Conservation (phyloP, 2,797 vertebrate species). For the Clarias pachynema region DNA sequence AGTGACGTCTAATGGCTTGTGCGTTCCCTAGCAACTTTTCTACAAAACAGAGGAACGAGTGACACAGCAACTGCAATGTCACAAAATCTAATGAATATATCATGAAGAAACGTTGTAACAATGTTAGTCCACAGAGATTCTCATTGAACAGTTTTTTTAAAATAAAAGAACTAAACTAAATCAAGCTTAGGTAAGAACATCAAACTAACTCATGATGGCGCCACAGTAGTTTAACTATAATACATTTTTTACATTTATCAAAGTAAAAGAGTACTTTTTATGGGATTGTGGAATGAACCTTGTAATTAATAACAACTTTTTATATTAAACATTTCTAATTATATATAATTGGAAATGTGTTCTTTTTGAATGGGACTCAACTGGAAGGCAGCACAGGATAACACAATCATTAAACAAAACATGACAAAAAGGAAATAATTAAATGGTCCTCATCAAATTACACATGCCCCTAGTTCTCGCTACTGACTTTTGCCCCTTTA, state of each 20-base stretch:
- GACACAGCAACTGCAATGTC: neutral
- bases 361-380: no score
- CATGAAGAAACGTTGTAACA: neutral
- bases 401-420: no score
- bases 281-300: neutral
- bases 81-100: neutral
- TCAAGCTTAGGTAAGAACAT: neutral
- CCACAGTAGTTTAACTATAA: neutral
- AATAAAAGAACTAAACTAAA: neutral
- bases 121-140: neutral
- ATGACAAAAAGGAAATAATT: no score
- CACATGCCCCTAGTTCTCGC: no score
- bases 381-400: no score
- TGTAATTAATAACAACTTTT: neutral
- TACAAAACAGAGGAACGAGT: slow-evolving; percentile 28
- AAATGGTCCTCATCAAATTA: no score
- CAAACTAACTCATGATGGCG: neutral
- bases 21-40: slow-evolving; percentile 44
- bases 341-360: no score
- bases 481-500: no score
- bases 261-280: neutral
- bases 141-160: neutral
- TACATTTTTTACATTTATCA: neutral
- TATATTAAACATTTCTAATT: no score
- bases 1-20: slow-evolving; percentile 11